phyloP scores from a whole-genome alignment of 2,888 invertebrate species.

The Beris morrisii region DNA sequence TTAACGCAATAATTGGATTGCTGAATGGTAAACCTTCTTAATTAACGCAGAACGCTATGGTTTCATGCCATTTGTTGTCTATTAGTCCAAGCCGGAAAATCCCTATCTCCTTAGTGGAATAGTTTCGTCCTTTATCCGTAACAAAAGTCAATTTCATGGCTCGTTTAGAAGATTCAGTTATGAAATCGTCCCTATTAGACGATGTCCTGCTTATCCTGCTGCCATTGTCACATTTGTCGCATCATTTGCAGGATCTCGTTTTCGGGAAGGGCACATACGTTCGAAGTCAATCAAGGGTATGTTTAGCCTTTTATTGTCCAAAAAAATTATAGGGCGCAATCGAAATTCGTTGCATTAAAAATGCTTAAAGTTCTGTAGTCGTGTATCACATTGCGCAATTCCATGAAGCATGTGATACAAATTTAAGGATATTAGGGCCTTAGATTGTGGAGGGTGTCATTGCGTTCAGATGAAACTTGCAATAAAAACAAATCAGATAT shows the following conservation, averaged over 20 bases:
- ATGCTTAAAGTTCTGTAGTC: not conserved
- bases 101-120: no score
- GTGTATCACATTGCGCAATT: slow-evolving; percentile 1
- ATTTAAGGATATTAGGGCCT: slow-evolving; percentile 21
- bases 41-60: no score
- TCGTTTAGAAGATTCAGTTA: slow-evolving; percentile 13
- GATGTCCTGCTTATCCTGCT: slow-evolving; percentile 5
- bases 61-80: no score
- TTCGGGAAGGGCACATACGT: slow-evolving; percentile 4
- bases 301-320: not conserved
- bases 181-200: not conserved
- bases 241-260: not conserved
- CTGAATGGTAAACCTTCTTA: no score
- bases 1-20: no score
- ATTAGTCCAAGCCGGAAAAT: no score
- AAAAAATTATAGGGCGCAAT: slow-evolving; percentile 2
- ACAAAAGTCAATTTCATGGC: slow-evolving; percentile 24
- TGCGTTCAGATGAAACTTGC: slow-evolving; percentile 17
- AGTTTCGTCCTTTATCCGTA: not conserved
- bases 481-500: slow-evolving; percentile 56
- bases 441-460: slow-evolving; percentile 26
- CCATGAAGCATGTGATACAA: slow-evolving; percentile 18
- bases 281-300: not conserved
- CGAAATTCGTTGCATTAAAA: slow-evolving; percentile 16
- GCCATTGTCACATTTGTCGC: slow-evolving; percentile 18